Percentiles rank a stretch among this genome's conserved stretches.
phyloP scores from a whole-genome alignment of 2,888 invertebrate species.

The Tiphia femorata region DNA sequence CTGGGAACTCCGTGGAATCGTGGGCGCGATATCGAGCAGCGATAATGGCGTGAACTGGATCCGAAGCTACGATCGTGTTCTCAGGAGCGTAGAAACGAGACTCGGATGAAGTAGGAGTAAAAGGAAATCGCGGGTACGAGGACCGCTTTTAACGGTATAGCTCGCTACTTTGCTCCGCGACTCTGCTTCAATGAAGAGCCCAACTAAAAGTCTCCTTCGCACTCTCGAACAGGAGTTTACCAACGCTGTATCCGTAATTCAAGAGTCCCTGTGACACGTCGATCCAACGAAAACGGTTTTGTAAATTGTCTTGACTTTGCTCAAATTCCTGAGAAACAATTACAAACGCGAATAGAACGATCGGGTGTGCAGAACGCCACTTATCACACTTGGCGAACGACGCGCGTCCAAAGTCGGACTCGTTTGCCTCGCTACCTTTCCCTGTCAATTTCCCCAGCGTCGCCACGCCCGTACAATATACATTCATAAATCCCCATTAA shows the following conservation, averaged over 20 bases:
- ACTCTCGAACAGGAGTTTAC: constrained; percentile 13
- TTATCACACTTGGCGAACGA: too few species aligned
- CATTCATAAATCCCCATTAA: neutral
- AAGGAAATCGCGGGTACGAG: constrained; percentile 19
- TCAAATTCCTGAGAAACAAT: too few species aligned
- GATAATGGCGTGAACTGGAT: too few species aligned
- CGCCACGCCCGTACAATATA: constrained; percentile 12
- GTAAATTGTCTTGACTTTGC: too few species aligned
- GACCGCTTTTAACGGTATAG: constrained; percentile 35
- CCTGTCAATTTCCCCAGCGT: constrained; percentile 8
- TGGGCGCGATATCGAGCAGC: too few species aligned
- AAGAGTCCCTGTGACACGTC: too few species aligned
- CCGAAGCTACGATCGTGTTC: constrained; percentile 6
- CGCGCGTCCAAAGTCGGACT: neutral
- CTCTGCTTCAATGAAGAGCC: constrained; percentile 11
- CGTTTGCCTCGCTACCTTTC: neutral
- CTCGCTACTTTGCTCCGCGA: constrained; percentile 14
- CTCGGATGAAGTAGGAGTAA: constrained; percentile 12
- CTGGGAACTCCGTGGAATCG: too few species aligned
- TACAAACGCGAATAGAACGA: too few species aligned
- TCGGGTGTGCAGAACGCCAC: too few species aligned
- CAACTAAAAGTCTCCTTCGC: constrained; percentile 5
- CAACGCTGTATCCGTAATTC: too few species aligned
- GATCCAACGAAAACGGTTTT: too few species aligned
- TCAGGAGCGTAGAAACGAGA: constrained; percentile 2